A percentile compares a stretch with the other conserved stretches of the same genome.
Conservation (phyloP, 2,113 vertebrate species). For the Bos javanicus region DNA sequence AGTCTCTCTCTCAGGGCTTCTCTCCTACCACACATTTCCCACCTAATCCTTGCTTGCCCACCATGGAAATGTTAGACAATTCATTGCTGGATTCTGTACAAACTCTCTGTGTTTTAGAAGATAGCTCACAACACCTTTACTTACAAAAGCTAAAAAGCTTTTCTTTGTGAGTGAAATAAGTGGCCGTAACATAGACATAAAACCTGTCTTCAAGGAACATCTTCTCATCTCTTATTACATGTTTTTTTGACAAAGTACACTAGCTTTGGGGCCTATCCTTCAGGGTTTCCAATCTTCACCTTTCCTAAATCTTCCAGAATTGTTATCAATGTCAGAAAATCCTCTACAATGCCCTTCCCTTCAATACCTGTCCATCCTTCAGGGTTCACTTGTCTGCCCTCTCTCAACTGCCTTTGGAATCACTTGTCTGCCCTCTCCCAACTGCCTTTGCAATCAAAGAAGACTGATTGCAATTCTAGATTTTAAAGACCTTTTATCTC, state of each 20-base stretch:
- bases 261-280: not conserved
- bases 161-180: not conserved
- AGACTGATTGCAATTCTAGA: not conserved
- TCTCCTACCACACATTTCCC: not conserved
- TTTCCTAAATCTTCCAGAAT: not conserved
- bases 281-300: not conserved
- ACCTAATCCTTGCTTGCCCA: not conserved
- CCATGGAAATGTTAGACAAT: not conserved
- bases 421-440: not conserved
- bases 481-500: not conserved
- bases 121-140: not conserved
- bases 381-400: not conserved
- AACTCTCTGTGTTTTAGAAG: not conserved
- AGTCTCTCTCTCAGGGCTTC: not conserved
- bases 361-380: not conserved
- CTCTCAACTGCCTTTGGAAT: not conserved
- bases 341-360: not conserved
- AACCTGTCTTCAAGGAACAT: not conserved
- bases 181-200: not conserved
- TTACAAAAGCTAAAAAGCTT: not conserved
- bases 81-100: not conserved
- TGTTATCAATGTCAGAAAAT: not conserved
- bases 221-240: not conserved
- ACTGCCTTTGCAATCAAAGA: not conserved
- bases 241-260: not conserved